Evolutionary conservation across 2,797 vertebrate genomes (phyloP).

Genomic region (Novumbra hubbsi): DNA sequence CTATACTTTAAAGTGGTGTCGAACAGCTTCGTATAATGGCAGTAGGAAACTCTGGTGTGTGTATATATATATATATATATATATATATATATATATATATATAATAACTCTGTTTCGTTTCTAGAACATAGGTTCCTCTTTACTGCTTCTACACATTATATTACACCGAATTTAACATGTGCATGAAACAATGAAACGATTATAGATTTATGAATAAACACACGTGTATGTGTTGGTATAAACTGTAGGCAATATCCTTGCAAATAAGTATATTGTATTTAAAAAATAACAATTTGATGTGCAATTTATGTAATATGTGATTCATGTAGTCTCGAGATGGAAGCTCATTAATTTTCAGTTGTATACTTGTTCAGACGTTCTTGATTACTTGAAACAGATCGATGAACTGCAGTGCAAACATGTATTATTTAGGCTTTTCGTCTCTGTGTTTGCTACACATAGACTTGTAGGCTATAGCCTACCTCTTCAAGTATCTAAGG

Average conservation of each 20-base stretch:
- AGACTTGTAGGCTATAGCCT: conserved; percentile 19
- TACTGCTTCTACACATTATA: not conserved
- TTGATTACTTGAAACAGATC: conserved; percentile 69
- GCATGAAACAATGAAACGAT: not conserved
- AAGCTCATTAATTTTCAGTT: conserved; percentile 31
- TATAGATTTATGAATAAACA: not conserved
- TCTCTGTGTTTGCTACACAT: conserved; percentile 44
- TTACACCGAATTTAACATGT: not conserved
- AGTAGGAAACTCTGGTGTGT: too few species aligned
- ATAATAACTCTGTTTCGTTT: too few species aligned
- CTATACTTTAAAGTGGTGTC: too few species aligned
- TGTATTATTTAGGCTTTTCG: conserved; percentile 68
- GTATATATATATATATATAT: too few species aligned
- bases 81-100: too few species aligned
- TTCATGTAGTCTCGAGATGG: conserved; percentile 19
- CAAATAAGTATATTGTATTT: not conserved
- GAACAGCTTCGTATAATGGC: too few species aligned
- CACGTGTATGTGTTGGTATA: not conserved
- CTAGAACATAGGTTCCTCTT: too few species aligned
- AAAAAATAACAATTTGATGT: not conserved
- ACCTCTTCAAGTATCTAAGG: conserved; percentile 46
- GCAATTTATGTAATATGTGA: not conserved
- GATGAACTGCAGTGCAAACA: conserved; percentile 64
- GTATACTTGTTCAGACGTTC: conserved; percentile 56
- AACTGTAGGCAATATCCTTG: not conserved